These are phyloP conservation scores for Sphaerophoria taeniata DNA, from an alignment of 2,888 invertebrate genomes.

Conservation along the genomic window DNA sequence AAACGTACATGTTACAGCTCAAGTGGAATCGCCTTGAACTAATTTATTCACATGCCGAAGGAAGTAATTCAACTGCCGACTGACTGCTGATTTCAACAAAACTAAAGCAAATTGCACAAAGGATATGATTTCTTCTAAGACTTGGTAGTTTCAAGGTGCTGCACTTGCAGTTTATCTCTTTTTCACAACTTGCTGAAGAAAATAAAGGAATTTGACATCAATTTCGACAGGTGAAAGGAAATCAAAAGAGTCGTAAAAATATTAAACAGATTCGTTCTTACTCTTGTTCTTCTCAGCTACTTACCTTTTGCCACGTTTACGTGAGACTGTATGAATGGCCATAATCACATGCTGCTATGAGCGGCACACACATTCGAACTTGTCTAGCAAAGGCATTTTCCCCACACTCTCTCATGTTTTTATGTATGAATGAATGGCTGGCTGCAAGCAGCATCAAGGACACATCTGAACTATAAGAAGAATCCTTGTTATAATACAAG, in stretches of 20 bases:
- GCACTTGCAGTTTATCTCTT: conserved; percentile 14
- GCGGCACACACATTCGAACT: conserved; percentile 23
- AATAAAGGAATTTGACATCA: conserved; percentile 26
- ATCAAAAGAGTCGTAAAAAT: conserved; percentile 55
- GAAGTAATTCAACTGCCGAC: not conserved
- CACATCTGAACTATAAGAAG: conserved; percentile 19
- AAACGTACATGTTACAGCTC: not conserved
- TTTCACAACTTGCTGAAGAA: not conserved
- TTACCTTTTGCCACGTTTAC: conserved; percentile 1
- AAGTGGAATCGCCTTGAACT: not conserved
- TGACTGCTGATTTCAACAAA: not conserved
- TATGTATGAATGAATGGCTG: conserved; percentile 36
- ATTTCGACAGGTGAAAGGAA: conserved; percentile 56
- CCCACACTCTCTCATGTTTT: conserved; percentile 3
- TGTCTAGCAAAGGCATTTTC: conserved; percentile 40
- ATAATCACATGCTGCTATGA: conserved; percentile 57
- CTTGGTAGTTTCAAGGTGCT: conserved; percentile 24
- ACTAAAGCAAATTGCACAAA: conserved; percentile 2
- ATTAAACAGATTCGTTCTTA: conserved; percentile 1
- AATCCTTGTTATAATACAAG: conserved; percentile 57
- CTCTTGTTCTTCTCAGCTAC: conserved; percentile 11
- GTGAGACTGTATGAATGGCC: conserved; percentile 22
- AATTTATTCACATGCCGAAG: not conserved
- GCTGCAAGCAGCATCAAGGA: conserved; percentile 27
- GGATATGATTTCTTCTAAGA: not conserved